Base-by-base conservation (phyloP, 2,113 vertebrate species). In the Upupa epops region DNA sequence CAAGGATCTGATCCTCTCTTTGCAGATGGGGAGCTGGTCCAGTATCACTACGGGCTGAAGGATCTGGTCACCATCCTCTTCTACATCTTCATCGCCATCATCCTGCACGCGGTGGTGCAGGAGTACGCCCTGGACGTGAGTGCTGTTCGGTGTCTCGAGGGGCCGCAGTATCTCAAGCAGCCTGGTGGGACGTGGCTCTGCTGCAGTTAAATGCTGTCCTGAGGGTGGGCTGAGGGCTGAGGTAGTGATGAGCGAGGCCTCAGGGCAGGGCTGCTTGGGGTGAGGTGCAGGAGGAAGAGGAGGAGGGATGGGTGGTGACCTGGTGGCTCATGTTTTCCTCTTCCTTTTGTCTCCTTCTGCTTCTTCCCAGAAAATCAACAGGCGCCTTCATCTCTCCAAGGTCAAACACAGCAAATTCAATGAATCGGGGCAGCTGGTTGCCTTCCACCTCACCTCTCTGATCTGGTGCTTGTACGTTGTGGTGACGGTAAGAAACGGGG, bases 331-430 rank as follows among this genome's bases (percentile, higher is more conserved):
- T 8, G 5, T 70, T 61, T 58, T 69, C 15, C 55, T 55, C 19
- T 79, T 59, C 16, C 16, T 87, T 58, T 21, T 89, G 76, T 84
- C 19, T 82, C 55, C n/a, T 5, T 83, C 75, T 78, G 74, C 64
- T 40, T 12, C 18, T 52, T 56, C 83, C 37, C 94, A 99, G 99
- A 99, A 99, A 98, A 98, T 99, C 92, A 99, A 98, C 98, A 97
- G 98, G 76, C 98, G 99, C n/a, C 98, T 99, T 81, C 99, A 99
- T 93, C 98, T 99, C 72, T 99, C 99, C 72, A 99, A 99, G 95
- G 98, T 99, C 95, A 99, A 99, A 87, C 99, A 99, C 93, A 99
- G 98, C 87, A 99, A 99, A 96, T 99, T 99, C 91, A 99, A 99
- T 24, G 99, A 99, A 89, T 99, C 99, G 4, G 99, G 99, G 68